Evolutionary conservation across 2,797 vertebrate species (phyloP), one percentile per base, ranked within the genome.

Genomic region (Catharus ustulatus): DNA sequence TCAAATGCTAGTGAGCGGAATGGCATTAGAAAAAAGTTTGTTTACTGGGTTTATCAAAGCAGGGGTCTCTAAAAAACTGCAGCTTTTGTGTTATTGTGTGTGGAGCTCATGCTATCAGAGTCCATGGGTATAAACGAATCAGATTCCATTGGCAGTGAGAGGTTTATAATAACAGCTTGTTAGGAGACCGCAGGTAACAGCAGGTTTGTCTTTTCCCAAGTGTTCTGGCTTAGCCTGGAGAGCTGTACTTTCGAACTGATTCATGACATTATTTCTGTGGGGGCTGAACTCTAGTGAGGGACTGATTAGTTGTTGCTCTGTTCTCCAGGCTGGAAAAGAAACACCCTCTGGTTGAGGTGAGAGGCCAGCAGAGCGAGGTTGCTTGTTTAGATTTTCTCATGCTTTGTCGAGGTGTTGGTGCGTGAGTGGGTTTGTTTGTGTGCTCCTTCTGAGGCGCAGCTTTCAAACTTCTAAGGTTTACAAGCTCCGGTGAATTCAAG

Each of bases 221-320:
- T 30, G 62, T 29, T 64, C 24, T 72, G 27, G 49, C 76, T 46
- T 77, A 83, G 82, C 62, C 83, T 49, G 69, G 66, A 93, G 93
- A 91, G 58, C 62, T 69, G 74, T 64, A 21, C 73, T 90, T 93
- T 32, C 30, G 16, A 2, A 16, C 52, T 71, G 63, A 42, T 83
- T 83, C 61, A 42, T 54, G 58, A 2, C 34, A 40, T 54, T 78
- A 15, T 49, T 68, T 74, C 69, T 83, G 29, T 75, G 63, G 73
- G 42, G 73, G 61, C 46, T 81, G 90, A 49, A 38, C 49, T 84
- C 40, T 45, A 49, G 49, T 2, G 20, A 49, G 76, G 63, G 72
- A 5, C 79, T 57, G 36, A n/a, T 69, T 13, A 83, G 68, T 36
- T 30, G 32, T 57, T 89, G 46, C 67, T 74, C 55, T 66, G 24